Conservation (phyloP, 2,113 vertebrate species). For the Chlamydotis undulata region DNA sequence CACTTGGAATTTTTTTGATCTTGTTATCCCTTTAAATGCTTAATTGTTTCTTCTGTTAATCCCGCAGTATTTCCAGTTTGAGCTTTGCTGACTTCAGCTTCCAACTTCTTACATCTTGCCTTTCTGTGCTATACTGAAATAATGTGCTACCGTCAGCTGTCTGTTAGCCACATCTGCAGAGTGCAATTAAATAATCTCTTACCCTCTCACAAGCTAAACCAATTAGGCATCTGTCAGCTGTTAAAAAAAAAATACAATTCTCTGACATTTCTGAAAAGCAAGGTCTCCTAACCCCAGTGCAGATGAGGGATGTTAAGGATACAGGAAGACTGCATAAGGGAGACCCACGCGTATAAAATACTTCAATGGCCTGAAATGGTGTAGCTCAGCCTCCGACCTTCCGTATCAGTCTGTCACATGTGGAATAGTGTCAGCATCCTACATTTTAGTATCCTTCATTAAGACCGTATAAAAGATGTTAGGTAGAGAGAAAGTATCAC, state of each 20-base stretch:
- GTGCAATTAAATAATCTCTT: not conserved
- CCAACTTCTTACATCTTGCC: not conserved
- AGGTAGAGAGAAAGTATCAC: not conserved
- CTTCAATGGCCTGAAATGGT: not conserved
- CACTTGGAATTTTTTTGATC: not conserved
- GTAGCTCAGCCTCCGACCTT: not conserved
- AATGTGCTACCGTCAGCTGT: not conserved
- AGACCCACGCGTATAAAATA: rapidly evolving
- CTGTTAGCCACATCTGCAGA: not conserved
- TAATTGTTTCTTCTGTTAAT: not conserved
- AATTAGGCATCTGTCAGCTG: not conserved
- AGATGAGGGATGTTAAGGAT: not conserved
- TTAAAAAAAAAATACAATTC: not conserved
- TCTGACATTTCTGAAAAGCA: not conserved
- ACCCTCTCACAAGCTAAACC: not conserved
- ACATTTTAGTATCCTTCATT: not conserved
- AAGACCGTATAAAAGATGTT: not conserved
- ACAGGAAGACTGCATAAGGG: not conserved
- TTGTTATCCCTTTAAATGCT: not conserved
- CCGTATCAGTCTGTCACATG: not conserved
- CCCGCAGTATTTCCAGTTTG: not conserved
- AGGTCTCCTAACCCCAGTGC: not conserved
- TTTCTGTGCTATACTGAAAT: not conserved
- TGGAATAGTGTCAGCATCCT: not conserved
- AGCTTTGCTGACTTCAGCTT: not conserved